A percentile compares a stretch with the other conserved stretches of the same genome.
phyloP scores from a whole-genome alignment of 2,888 invertebrate genomes.

The Rapana venosa region DNA sequence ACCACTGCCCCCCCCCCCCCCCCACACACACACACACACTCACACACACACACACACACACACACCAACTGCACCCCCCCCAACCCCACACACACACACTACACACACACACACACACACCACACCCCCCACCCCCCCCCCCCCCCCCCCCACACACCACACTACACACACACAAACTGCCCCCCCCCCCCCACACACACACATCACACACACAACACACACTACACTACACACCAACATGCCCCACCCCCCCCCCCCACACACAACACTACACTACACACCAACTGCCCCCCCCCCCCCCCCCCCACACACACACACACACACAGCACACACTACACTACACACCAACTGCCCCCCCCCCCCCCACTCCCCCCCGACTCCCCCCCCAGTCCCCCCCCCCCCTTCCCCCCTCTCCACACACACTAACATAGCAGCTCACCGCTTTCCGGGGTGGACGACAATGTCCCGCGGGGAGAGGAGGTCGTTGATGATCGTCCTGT shows the following conservation, averaged over 20 bases:
- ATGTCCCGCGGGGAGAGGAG: slow-evolving; percentile 88
- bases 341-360: neutral
- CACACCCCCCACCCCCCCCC: neutral
- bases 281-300: neutral
- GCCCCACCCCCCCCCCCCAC: neutral
- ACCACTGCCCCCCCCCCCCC: neutral
- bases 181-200: neutral
- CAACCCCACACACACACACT: neutral
- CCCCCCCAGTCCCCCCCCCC: neutral
- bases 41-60: neutral
- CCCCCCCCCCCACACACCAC: neutral
- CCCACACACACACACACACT: neutral
- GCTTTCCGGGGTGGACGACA: slow-evolving; percentile 70
- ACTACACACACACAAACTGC: neutral
- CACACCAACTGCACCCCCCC: neutral
- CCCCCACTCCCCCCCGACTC: neutral
- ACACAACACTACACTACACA: slow-evolving; percentile 5
- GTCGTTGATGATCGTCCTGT: slow-evolving; percentile 88
- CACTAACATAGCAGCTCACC: slow-evolving; percentile 56
- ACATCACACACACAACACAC: neutral
- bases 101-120: neutral
- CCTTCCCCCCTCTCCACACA: neutral
- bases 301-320: neutral
- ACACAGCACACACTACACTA: neutral
- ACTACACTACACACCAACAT: neutral